Conservation (phyloP, 1,140 invertebrate genomes). For the Archegozetes longisetosus region DNA sequence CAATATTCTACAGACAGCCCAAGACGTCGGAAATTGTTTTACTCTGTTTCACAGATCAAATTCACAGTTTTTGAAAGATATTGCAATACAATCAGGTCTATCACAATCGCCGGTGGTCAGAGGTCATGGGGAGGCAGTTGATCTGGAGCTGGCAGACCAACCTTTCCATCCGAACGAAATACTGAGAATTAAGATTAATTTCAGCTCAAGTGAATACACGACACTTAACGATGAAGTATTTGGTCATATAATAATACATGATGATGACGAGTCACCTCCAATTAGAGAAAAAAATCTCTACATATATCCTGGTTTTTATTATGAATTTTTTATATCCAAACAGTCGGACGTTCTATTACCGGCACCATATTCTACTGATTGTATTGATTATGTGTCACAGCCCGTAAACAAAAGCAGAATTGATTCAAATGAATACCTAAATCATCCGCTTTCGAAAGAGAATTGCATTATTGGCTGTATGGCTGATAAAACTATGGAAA, state of each 20-base stretch:
- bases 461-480: slow-evolving; percentile 12
- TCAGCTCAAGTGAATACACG: slow-evolving; percentile 5
- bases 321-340: slow-evolving; percentile 13
- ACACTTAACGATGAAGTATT: slow-evolving; percentile 6
- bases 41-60: slow-evolving; percentile 7
- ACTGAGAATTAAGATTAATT: slow-evolving; percentile 15
- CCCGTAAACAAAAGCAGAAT: not conserved
- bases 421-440: slow-evolving; percentile 13
- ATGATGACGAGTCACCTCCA: slow-evolving; percentile 5
- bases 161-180: slow-evolving; percentile 15
- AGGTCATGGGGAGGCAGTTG: not conserved
- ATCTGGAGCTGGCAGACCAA: slow-evolving; percentile 9
- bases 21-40: slow-evolving; percentile 9
- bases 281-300: not conserved
- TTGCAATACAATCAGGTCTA: slow-evolving; percentile 10
- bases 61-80: not conserved
- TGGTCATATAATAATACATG: slow-evolving; percentile 7
- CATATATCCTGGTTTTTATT: slow-evolving; percentile 11
- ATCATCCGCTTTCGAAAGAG: slow-evolving; percentile 3
- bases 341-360: slow-evolving; percentile 17
- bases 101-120: slow-evolving; percentile 8
- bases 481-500: slow-evolving; percentile 12
- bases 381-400: slow-evolving; percentile 14
- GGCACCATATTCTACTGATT: slow-evolving; percentile 19
- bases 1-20: slow-evolving; percentile 7